Evolutionary conservation across 1,140 invertebrate species (phyloP), one percentile per base, ranked within the genome.

Genomic region (Trichonephila clavata): DNA sequence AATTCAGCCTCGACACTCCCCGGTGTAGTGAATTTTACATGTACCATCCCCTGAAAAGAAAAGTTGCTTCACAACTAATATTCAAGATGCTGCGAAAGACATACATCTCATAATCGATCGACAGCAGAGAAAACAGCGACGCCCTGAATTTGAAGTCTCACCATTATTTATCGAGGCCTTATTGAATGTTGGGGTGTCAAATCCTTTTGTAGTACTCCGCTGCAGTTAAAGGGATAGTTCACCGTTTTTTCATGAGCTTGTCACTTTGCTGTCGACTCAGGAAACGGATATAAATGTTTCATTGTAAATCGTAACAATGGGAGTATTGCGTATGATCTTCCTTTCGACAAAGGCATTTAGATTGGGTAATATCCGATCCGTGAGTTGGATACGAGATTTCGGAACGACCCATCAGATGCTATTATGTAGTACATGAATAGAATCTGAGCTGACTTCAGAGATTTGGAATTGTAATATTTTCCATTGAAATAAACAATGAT

Each of bases 151-250:
- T 77, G 71, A 77, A 77, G 71, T 39, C 13, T 39, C 71, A 32
- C 71, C 71, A 77, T 77, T 77, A 77, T 77, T 77, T 77, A 77
- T 77, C 71, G 27, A 20, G 71, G 32, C 27, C 27, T 77, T 77
- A 77, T 77, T 77, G 71, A 77, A 77, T 77, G 71, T 77, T 77
- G 14, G 24, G 32, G 71, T 77, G 71, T 77, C 71, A 77, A 77
- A 77, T 77, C 71, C 71, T 77, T 77, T 77, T 77, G 71, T 77
- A 77, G 71, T 27, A 77, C 71, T 77, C 71, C 16, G 71, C 14
- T 39, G 16, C 71, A 39, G 71, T 77, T 77, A 32, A 77, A 39
- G 27, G 27, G 27, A 32, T 24, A 32, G 71, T 39, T 39, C 71
- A 18, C 13, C 1, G 6, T 39, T 39, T 77, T 77, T 77, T 71